Conservation (phyloP, 2,888 invertebrate genomes). For the Leptothorax acervorum region DNA sequence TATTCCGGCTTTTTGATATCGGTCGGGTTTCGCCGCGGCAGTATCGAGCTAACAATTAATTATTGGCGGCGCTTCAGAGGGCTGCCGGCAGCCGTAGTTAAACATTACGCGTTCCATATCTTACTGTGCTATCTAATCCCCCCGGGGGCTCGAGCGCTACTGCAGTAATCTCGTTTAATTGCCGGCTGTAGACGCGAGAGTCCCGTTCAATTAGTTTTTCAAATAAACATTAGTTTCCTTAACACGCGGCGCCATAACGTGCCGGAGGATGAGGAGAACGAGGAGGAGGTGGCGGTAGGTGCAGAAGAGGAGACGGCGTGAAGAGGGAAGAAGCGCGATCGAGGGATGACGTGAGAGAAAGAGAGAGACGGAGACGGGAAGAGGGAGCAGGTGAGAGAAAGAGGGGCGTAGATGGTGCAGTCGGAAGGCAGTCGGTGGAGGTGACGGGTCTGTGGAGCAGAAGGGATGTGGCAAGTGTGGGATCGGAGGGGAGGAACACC, state of each 20-base stretch:
- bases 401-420: conserved; percentile 68
- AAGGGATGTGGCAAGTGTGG: conserved; percentile 59
- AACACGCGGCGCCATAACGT: conserved; percentile 83
- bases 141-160: conserved; percentile 80
- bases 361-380: conserved; percentile 48
- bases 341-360: conserved; percentile 48
- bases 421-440: conserved; percentile 73
- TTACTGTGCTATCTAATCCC: conserved; percentile 85
- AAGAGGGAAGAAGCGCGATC: conserved; percentile 52
- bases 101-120: conserved; percentile 85
- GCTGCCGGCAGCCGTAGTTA: conserved; percentile 82
- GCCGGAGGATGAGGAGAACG: conserved; percentile 73
- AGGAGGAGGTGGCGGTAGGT: conserved; percentile 62
- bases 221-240: conserved; percentile 85
- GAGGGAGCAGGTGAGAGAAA: conserved; percentile 47
- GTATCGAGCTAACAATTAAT: conserved; percentile 84
- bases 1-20: conserved; percentile 76
- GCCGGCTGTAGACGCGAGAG: conserved; percentile 85
- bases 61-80: conserved; percentile 83
- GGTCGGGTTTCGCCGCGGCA: conserved; percentile 70
- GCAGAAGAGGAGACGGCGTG: conserved; percentile 50
- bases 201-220: conserved; percentile 85
- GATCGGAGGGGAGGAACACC: conserved; percentile 62
- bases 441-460: conserved; percentile 71
- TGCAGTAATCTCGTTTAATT: conserved; percentile 86